Evolutionary conservation across 2,113 vertebrate species (phyloP).

Genomic region (Centrocercus urophasianus): DNA sequence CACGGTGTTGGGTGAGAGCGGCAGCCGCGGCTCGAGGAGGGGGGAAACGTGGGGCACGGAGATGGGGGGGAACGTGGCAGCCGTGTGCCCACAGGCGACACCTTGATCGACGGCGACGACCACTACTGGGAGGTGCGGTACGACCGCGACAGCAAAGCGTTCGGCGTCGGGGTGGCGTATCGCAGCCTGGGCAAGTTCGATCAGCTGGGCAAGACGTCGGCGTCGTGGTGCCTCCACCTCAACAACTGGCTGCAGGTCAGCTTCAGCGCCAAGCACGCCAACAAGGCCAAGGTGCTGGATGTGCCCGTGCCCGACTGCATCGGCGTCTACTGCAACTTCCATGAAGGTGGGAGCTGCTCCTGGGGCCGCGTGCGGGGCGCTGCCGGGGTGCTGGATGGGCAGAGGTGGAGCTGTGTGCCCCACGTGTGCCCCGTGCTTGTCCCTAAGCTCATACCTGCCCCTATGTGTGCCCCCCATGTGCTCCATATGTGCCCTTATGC

Average conservation of each 20-base stretch:
- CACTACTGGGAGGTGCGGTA: constrained; percentile 96
- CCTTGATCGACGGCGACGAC: constrained; percentile 87
- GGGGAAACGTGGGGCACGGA: no score
- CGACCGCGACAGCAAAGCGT: constrained; percentile 94
- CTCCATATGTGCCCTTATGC: no score
- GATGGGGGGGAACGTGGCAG: neutral
- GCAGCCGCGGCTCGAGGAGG: neutral
- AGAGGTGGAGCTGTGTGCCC: neutral
- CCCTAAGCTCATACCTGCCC: no score
- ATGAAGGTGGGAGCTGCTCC: constrained; percentile 81
- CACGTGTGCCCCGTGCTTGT: no score
- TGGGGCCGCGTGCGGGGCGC: no score
- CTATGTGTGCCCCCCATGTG: no score
- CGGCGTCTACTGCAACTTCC: constrained; percentile 92
- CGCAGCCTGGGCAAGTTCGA: constrained; percentile 93
- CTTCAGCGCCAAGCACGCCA: constrained; percentile 96
- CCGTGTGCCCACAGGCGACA: constrained; percentile 80
- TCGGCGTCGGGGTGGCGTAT: constrained; percentile 89
- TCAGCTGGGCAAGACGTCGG: constrained; percentile 90
- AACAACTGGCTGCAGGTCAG: constrained; percentile 99
- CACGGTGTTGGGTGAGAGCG: constrained; percentile 90
- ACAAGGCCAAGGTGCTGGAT: constrained; percentile 92
- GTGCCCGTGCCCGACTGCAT: constrained; percentile 88
- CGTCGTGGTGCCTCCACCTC: constrained; percentile 95
- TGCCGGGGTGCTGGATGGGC: no score